Conservation (phyloP, 2,797 vertebrate species). For the Nothura maculosa region DNA sequence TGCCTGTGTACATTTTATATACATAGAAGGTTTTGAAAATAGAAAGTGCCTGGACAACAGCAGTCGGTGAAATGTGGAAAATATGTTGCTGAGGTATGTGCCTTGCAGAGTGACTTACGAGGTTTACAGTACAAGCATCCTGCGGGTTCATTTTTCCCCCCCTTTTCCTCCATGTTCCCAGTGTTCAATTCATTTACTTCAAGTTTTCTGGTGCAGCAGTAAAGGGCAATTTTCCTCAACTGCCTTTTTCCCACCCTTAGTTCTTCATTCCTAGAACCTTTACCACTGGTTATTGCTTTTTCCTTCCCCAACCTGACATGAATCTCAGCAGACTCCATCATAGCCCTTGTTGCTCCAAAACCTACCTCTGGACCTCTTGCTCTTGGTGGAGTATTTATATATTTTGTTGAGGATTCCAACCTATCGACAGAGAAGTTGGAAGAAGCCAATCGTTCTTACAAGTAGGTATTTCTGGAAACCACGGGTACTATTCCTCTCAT, state of each 20-base stretch:
- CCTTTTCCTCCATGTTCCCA: constrained; percentile 40
- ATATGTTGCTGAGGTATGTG: constrained; percentile 59
- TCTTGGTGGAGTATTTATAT: neutral
- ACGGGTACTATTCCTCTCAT: neutral
- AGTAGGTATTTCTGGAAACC: neutral
- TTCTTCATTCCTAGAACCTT: neutral
- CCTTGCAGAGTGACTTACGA: constrained; percentile 27
- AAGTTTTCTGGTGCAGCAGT: neutral
- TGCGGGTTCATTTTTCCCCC: neutral
- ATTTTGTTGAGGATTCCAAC: constrained; percentile 25
- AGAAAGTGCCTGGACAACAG: constrained; percentile 57
- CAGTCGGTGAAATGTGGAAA: constrained; percentile 70
- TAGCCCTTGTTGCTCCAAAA: neutral
- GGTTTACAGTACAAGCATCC: constrained; percentile 21
- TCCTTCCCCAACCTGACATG: neutral
- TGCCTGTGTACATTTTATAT: constrained; percentile 46
- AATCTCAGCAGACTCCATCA: neutral
- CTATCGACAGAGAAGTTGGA: constrained; percentile 14
- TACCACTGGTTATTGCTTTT: neutral
- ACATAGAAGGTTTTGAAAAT: constrained; percentile 65
- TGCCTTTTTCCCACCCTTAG: neutral
- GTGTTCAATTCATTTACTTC: neutral
- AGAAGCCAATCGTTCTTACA: neutral
- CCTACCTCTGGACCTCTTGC: neutral
- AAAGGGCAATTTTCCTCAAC: neutral